phyloP scores from a whole-genome alignment of 1,140 invertebrate genomes.

The Aphis gossypii region DNA sequence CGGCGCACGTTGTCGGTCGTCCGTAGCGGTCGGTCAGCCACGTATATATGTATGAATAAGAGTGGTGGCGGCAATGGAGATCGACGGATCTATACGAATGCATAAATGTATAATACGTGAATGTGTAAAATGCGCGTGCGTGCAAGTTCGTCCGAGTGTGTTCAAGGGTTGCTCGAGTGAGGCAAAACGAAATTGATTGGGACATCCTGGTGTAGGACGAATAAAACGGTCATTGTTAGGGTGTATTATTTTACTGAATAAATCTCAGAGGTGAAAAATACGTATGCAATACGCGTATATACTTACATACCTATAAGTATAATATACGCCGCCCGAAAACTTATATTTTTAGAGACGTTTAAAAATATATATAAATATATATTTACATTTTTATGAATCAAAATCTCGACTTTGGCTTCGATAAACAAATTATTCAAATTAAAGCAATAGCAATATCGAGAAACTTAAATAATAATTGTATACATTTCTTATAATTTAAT shows the following conservation, averaged over 20 bases:
- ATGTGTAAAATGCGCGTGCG: neutral
- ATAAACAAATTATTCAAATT: neutral
- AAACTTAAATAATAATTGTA: neutral
- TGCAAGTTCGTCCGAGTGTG: neutral
- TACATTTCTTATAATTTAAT: neutral
- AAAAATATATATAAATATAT: neutral
- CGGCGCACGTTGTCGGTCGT: neutral
- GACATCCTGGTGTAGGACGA: neutral
- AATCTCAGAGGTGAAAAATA: neutral
- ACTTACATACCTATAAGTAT: neutral
- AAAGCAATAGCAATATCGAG: neutral
- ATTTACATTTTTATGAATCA: neutral
- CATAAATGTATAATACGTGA: constrained; percentile 3
- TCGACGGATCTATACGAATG: neutral
- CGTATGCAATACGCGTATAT: neutral
- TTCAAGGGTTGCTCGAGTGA: constrained; percentile 10
- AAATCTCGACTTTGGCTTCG: neutral
- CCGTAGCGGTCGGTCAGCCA: neutral
- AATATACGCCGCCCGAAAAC: neutral
- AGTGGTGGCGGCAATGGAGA: neutral
- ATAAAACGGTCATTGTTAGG: constrained; percentile 25
- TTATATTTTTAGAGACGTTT: neutral
- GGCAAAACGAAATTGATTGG: constrained; percentile 19
- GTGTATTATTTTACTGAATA: constrained; percentile 13
- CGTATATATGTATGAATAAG: neutral